Evolutionary conservation across 2,797 vertebrate species (phyloP), one percentile per base, ranked within the genome.

Genomic region (Acipenser oxyrinchus): DNA sequence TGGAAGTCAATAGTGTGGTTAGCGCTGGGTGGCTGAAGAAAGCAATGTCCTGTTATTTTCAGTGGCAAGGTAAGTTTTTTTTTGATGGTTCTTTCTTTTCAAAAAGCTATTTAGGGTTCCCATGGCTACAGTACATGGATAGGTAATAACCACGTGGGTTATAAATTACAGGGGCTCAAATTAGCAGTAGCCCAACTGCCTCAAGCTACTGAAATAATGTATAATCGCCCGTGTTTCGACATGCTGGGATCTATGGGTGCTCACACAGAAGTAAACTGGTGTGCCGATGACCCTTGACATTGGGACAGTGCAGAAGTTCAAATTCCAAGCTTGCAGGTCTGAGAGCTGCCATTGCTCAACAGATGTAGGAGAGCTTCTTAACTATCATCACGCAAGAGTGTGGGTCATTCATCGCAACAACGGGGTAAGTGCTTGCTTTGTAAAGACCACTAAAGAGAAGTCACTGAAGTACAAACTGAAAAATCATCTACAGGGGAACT

Each of bases 1-100:
- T 75, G 77, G 74, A 84, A 81, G 75, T 55, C 68, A 74, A 81
- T 76, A 78, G 75, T 64, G 71, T 76, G 79, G 76, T 62, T 84
- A 83, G 77, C 79, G 75, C 82, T 77, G 77, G 70, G 37, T 6
- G 10, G 53, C 53, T 10, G 9, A 10, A 55, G 68, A 70, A 72
- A 73, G 68, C 71, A 73, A 75, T 55, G 70, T 70, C 73, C 63
- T 63, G 75, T 81, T 74, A 78, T 83, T 77, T 79, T 60, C 65
- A 71, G 62, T 6, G 64, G 77, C 71, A 76, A 57, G 74, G 70
- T 71, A 70, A 11, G 68, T 63, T 62, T 51, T 58, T 76, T 70
- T 59, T 64, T 68, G 62, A 73, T 63, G 4, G 68, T 63, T 49
- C 53, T 62, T 50, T 0, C 23, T 58, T 57, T 48, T 60, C 63